These are phyloP conservation scores for Littorina saxatilis DNA, from an alignment of 1,140 invertebrate species.

Conservation along the genomic window DNA sequence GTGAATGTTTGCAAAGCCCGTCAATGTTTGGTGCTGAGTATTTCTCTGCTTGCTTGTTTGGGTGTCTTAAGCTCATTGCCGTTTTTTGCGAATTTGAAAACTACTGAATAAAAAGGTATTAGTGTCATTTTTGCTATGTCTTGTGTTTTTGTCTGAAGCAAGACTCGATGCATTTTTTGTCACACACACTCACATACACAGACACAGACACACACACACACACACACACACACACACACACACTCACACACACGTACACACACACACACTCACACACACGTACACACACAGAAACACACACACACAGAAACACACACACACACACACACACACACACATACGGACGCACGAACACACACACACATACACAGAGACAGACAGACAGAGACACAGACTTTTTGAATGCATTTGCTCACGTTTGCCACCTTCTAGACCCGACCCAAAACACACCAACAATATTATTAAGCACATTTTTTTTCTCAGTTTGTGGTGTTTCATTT, in stretches of 20 bases:
- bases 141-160: too few species aligned
- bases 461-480: not conserved
- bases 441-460: not conserved
- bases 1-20: not conserved
- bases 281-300: slow-evolving; percentile 1
- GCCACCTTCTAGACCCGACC: not conserved
- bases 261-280: not conserved
- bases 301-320: not conserved
- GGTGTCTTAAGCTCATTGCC: too few species aligned
- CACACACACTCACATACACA: not conserved
- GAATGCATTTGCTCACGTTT: not conserved
- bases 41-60: too few species aligned
- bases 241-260: not conserved
- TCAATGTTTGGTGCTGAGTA: too few species aligned
- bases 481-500: not conserved
- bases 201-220: slow-evolving; percentile 1
- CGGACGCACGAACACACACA: not conserved
- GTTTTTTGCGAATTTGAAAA: too few species aligned
- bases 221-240: slow-evolving; percentile 11
- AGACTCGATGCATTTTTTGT: not conserved
- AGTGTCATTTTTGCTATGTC: too few species aligned
- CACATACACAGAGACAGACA: not conserved
- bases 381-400: not conserved
- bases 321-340: not conserved
- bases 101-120: too few species aligned